Evolutionary conservation across 2,797 vertebrate genomes (phyloP).

Genomic region (Monodelphis domestica): DNA sequence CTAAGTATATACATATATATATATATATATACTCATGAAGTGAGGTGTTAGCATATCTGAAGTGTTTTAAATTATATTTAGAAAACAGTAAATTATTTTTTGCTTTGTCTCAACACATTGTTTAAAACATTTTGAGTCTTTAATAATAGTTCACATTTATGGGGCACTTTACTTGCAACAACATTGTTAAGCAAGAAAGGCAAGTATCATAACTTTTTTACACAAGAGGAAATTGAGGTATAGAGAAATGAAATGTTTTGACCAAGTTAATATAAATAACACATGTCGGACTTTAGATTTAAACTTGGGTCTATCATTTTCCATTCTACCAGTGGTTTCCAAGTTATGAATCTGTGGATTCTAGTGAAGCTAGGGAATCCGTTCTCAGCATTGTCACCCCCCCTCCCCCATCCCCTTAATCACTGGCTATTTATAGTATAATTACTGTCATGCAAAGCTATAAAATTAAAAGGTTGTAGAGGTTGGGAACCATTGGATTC

Average conservation of each 20-base stretch:
- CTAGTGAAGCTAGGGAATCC: neutral
- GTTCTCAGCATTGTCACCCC: neutral
- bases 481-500: neutral
- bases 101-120: neutral
- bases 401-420: too few relatives aligned
- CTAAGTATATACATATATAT: slow-evolving; percentile 3
- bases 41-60: slow-evolving; percentile 1
- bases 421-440: neutral
- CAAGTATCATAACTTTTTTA: neutral
- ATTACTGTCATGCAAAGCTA: neutral
- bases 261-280: neutral
- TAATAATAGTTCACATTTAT: neutral
- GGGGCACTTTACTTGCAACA: slow-evolving; percentile 15
- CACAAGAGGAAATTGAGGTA: slow-evolving; percentile 4
- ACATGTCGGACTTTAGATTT: neutral
- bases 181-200: neutral
- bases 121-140: neutral
- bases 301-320: neutral
- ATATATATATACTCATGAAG: slow-evolving; percentile 3
- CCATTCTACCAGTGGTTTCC: neutral
- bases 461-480: neutral
- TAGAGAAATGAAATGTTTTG: slow-evolving; percentile 8
- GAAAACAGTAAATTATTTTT: slow-evolving; percentile 24
- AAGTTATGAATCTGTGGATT: neutral
- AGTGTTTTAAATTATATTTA: slow-evolving; percentile 10